Evolutionary conservation across 1,140 invertebrate genomes (phyloP).

Genomic region (Drosophila yakuba): DNA sequence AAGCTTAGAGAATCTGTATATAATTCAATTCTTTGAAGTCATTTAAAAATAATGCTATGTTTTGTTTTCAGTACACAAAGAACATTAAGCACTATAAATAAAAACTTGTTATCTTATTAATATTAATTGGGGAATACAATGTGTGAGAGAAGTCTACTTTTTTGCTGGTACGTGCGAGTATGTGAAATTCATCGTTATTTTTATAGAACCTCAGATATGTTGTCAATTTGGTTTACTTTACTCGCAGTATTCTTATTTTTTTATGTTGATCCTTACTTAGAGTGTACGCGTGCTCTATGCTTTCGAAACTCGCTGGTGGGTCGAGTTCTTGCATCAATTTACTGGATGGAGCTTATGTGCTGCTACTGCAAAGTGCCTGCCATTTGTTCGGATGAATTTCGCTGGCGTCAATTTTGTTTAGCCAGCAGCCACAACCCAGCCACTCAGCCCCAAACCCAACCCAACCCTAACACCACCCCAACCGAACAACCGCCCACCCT

Average conservation of each 20-base stretch:
- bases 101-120: no score
- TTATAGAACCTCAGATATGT: no score
- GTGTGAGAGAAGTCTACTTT: no score
- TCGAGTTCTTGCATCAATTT: conserved; percentile 70
- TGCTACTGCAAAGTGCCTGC: conserved; percentile 58
- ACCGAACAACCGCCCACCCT: neutral
- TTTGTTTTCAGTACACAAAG: no score
- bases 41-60: no score
- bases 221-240: neutral
- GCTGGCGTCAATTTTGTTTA: conserved; percentile 58
- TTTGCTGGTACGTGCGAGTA: no score
- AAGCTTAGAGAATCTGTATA: neutral
- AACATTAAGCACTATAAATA: no score
- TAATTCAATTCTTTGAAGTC: no score
- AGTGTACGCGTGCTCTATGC: conserved; percentile 18
- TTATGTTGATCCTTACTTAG: neutral
- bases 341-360: conserved; percentile 64
- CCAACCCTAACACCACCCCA: neutral
- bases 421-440: conserved; percentile 7
- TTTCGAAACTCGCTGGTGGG: conserved; percentile 1
- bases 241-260: neutral
- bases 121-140: no score
- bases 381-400: conserved; percentile 52
- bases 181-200: no score
- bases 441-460: neutral